A percentile compares a stretch with the other conserved stretches of the same genome.
phyloP scores from a whole-genome alignment of 2,888 invertebrate species.

The Eulithis prunata region DNA sequence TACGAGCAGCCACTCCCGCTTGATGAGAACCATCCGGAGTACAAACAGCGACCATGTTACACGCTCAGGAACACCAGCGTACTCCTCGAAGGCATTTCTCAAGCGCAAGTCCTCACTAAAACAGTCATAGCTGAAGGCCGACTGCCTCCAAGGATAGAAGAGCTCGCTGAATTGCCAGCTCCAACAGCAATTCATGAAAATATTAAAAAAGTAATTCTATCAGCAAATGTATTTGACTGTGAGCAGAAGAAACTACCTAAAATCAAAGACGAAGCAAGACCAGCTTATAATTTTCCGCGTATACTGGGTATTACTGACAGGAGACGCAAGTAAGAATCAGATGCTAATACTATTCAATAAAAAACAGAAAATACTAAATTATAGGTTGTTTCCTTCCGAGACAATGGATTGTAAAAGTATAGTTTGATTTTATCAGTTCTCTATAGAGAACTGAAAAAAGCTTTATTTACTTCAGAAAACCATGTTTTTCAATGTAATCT shows the following conservation, averaged over 20 bases:
- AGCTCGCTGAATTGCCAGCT: conserved; percentile 76
- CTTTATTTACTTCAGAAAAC: too few relatives aligned
- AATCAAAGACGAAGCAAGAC: conserved; percentile 87
- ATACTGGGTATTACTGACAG: conserved; percentile 89
- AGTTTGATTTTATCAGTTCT: too few relatives aligned
- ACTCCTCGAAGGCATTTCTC: conserved; percentile 88
- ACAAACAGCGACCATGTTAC: conserved; percentile 85
- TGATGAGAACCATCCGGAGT: conserved; percentile 86
- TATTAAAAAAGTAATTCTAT: conserved; percentile 86
- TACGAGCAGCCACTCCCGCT: conserved; percentile 67
- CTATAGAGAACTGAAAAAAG: too few relatives aligned
- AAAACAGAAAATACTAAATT: background rate
- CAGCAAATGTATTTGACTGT: conserved; percentile 89
- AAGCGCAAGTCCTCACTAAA: conserved; percentile 93
- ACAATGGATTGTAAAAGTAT: too few relatives aligned
- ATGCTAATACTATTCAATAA: background rate
- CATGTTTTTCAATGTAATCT: too few relatives aligned
- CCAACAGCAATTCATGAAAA: conserved; percentile 82
- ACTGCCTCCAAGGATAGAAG: conserved; percentile 85
- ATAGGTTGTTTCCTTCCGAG: too few relatives aligned
- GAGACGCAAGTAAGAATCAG: conserved; percentile 86
- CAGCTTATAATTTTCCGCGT: conserved; percentile 89
- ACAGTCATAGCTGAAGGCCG: conserved; percentile 86
- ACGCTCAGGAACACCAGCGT: conserved; percentile 86
- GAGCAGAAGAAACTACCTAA: conserved; percentile 91